Evolutionary conservation across 2,888 invertebrate species (phyloP).

Genomic region (Chironomus riparius): DNA sequence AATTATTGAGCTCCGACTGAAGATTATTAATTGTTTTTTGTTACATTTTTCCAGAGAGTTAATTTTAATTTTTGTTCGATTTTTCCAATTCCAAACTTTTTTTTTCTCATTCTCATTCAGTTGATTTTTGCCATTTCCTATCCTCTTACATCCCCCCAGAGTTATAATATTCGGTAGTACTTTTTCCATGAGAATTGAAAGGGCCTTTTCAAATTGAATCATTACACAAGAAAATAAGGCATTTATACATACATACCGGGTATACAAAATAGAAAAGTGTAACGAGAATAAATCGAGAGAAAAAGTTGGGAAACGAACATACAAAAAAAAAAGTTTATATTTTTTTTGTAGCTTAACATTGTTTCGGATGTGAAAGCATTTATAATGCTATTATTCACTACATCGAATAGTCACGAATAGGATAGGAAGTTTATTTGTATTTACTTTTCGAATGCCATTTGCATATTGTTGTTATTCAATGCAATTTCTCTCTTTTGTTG

Average conservation of each 20-base stretch:
- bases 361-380: conserved; percentile 5
- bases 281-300: neutral
- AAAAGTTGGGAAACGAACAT: neutral
- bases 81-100: conserved; percentile 13
- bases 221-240: neutral
- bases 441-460: no score
- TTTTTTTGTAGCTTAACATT: neutral
- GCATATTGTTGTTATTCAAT: no score
- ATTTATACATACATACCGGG: no score
- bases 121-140: conserved; percentile 10
- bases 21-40: conserved; percentile 23
- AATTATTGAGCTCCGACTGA: neutral
- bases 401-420: neutral
- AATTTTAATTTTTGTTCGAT: conserved; percentile 23
- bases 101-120: conserved; percentile 1
- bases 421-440: no score
- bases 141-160: neutral
- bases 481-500: no score
- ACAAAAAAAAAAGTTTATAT: no score
- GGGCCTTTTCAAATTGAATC: conserved; percentile 6
- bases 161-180: neutral
- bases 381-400: conserved; percentile 7
- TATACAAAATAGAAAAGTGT: neutral
- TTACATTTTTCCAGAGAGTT: neutral
- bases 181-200: neutral